Base-by-base conservation (phyloP, 2,888 invertebrate genomes). In the Oligia fasciuncula region DNA sequence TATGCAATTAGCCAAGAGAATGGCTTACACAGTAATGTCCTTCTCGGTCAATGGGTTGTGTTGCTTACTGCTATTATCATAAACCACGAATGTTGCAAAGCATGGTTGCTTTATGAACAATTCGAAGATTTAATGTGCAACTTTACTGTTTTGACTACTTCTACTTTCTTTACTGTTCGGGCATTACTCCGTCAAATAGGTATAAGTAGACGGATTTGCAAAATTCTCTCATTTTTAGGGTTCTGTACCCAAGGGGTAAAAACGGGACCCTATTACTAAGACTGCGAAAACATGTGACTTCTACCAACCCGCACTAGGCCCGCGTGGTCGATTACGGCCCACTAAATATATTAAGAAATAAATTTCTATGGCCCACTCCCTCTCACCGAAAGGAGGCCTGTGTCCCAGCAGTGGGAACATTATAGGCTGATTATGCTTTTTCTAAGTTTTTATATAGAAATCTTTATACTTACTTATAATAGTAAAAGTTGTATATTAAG, bases 1-100 rank as follows among this genome's bases (percentile, higher is more conserved):
- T 95, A 94, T 91, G 92, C 91, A 94, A 94, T 94, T 93, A 93
- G 87, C 89, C 84, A 87, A 91, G 91, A 91, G 92, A 94, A 93
- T 91, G 92, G 91, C 86, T 92, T 81, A 86, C 86, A 80, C 81
- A 87, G 89, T 87, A 88, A 88, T 84, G 89, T 93, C 93, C 94
- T 94, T 93, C 91, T 94, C 91, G 91, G 91, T 89, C 90, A 93
- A 90, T 91, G 89, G 91, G 89, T 67, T 89, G 89, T 90, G 83
- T 89, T 87, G 90, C 90, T 90, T 88, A 90, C 89, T 88, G 85
- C 81, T 81, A 87, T 85, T 88, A 91, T 89, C 89, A 87, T 90
- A 84, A 83, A 85, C 82, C 85, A 89, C 82, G 85, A 85, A 84
- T 89, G 87, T 80, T 70, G 76, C 80, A 69, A 67, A 80, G 87